Evolutionary conservation across 2,113 vertebrate species (phyloP).

Genomic region (Nestor notabilis): DNA sequence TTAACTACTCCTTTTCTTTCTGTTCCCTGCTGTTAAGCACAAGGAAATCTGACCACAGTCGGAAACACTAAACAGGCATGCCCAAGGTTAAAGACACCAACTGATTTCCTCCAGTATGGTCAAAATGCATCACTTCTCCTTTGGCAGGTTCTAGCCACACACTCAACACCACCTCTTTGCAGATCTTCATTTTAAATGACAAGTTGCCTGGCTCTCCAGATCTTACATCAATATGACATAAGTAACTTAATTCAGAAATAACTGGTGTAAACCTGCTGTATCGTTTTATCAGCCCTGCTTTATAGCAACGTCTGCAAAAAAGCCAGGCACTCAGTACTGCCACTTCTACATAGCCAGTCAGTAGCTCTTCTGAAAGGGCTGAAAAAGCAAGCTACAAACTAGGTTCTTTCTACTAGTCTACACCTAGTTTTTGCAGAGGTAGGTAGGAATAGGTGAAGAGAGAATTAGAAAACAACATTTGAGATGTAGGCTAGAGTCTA

Average conservation of each 20-base stretch:
- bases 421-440: background rate
- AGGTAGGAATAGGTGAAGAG: background rate
- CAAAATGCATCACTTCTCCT: background rate
- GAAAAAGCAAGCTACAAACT: background rate
- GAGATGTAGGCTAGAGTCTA: background rate
- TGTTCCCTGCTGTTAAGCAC: background rate
- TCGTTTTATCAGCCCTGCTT: background rate
- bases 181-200: background rate
- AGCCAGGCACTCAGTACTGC: background rate
- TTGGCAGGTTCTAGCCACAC: background rate
- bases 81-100: background rate
- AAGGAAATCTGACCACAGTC: background rate
- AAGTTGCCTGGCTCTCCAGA: background rate
- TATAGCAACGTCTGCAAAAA: background rate
- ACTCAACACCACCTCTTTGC: background rate
- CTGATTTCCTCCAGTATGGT: fast-evolving
- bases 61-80: background rate
- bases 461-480: background rate
- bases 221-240: background rate
- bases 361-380: background rate
- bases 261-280: background rate
- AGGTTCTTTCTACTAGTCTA: background rate
- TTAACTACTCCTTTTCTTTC: background rate
- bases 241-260: background rate
- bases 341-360: background rate